Evolutionary conservation across 2,797 vertebrate genomes (phyloP).

Genomic region (Jordanella pulchra): DNA sequence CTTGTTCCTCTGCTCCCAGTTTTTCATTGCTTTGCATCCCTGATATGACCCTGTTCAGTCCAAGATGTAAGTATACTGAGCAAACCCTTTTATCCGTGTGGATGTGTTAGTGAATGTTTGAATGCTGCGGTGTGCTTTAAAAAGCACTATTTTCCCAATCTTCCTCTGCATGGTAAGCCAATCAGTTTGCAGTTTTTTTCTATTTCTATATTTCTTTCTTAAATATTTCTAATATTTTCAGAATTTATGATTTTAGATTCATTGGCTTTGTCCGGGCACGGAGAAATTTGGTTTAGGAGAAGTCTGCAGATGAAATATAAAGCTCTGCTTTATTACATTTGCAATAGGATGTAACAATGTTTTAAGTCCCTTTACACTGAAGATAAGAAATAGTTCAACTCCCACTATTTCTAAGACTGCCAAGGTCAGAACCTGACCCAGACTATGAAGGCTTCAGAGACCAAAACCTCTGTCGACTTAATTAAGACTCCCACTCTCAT

Average conservation of each 20-base stretch:
- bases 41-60: conserved; percentile 85
- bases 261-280: not conserved
- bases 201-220: conserved; percentile 11
- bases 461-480: conserved; percentile 1
- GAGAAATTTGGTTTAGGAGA: conserved; percentile 2
- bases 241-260: conserved; percentile 9
- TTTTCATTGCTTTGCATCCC: conserved; percentile 52
- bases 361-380: conserved; percentile 6
- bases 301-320: not conserved
- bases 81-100: conserved; percentile 22
- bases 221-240: conserved; percentile 20
- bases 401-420: conserved; percentile 23
- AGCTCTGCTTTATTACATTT: conserved; percentile 11
- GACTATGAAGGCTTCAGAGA: conserved; percentile 8
- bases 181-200: conserved; percentile 14
- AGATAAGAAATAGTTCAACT: conserved; percentile 20
- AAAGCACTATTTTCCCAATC: conserved; percentile 23
- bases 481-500: conserved; percentile 1
- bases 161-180: not conserved
- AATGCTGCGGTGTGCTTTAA: conserved; percentile 31
- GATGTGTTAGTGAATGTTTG: conserved; percentile 38
- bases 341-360: conserved; percentile 11
- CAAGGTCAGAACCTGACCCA: conserved; percentile 49
- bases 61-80: conserved; percentile 77
- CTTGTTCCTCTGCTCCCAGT: conserved; percentile 34